Evolutionary conservation across 2,797 vertebrate species (phyloP), one percentile per base, ranked within the genome.

Genomic region (Yasuhikotakia modesta): DNA sequence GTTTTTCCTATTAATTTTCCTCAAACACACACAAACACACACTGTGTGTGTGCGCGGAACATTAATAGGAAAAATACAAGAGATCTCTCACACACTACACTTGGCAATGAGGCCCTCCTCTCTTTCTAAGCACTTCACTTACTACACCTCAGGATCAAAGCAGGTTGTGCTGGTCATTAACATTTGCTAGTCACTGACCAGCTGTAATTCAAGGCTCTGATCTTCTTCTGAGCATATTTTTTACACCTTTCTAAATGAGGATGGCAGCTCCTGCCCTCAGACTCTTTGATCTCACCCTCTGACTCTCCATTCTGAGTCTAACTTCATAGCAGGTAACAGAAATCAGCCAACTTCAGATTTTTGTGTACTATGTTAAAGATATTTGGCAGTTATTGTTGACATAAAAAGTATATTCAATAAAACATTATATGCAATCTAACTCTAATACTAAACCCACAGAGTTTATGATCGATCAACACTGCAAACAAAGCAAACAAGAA

Each of bases 281-380:
- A 55, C 1, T 64, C 72, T 79, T 82, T 77, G 75, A 82, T 73
- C 60, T 82, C 60, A 78, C 58, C 48, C 73, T 83, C 19, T 78
- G 71, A 73, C 69, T 72, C 24, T 60, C 72, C 64, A 73, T 30
- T 10, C 17, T 21, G 68, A 76, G 39, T 48, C 53, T 14, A 30
- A 58, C 65, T 76, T 79, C 60, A 46, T 27, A 69, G 58, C 4
- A 74, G 65, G 64, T 68, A 60, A 10, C 70, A 71, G 46, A 22
- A 57, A 46, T 48, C 19, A 11, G 32, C 52, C 57, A 35, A 19
- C 13, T 22, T 45, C 10, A 39, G 11, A 65, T 48, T 64, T 24
- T 66, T 16, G 21, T 21, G 19, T 21, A 64, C 27, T 21, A 50
- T 24, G 10, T 13, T 50, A 5, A 13, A 13, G 19, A 35, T 19